These are phyloP conservation scores for Caerostris darwini DNA, from an alignment of 1,140 invertebrate genomes.

Conservation along the genomic window DNA sequence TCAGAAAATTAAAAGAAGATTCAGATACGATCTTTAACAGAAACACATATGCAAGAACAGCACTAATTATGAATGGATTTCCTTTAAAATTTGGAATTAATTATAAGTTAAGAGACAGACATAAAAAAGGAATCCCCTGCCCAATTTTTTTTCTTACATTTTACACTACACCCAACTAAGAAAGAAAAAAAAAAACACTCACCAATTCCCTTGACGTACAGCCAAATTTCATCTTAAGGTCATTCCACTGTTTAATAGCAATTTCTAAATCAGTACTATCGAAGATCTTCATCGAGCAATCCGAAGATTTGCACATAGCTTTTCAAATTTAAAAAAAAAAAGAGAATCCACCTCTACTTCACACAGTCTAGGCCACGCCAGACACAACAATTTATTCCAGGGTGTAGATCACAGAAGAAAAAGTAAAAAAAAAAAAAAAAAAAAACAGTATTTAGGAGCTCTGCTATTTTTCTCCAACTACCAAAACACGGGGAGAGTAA, in stretches of 20 bases:
- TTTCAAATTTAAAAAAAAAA: neutral
- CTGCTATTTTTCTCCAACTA: neutral
- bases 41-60: too few species aligned
- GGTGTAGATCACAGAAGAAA: neutral
- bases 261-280: conserved; percentile 76
- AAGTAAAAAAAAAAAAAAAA: neutral
- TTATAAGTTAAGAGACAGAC: too few species aligned
- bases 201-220: conserved; percentile 70
- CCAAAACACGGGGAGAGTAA: neutral
- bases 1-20: too few species aligned
- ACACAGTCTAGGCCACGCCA: conserved; percentile 26
- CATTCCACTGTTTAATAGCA: conserved; percentile 73
- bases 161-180: neutral
- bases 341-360: conserved; percentile 29
- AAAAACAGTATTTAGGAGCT: neutral
- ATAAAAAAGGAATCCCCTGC: too few species aligned
- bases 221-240: conserved; percentile 75
- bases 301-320: conserved; percentile 75
- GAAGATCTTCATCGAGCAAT: conserved; percentile 75
- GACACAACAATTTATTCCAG: neutral
- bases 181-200: conserved; percentile 20
- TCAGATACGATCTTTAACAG: too few species aligned
- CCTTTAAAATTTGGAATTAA: too few species aligned
- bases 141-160: too few species aligned
- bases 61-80: too few species aligned